These are phyloP conservation scores for Macropodus opercularis DNA, from an alignment of 2,797 vertebrate genomes.

Conservation along the genomic window DNA sequence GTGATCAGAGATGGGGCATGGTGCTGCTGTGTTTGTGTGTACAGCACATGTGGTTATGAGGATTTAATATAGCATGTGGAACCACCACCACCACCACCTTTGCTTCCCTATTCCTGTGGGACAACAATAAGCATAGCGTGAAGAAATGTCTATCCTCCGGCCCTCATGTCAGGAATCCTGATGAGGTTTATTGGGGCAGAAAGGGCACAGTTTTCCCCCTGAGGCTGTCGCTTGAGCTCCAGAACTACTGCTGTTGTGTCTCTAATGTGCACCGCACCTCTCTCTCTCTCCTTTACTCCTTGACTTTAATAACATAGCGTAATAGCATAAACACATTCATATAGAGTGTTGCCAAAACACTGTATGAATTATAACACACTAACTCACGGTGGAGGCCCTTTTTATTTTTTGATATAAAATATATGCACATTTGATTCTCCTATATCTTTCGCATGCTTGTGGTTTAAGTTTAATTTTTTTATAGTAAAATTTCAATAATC, in stretches of 20 bases:
- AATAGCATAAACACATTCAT: not conserved
- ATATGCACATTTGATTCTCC: too few species aligned
- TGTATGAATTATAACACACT: not conserved
- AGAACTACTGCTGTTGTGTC: conserved; percentile 70
- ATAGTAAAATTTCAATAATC: too few species aligned
- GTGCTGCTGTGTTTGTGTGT: conserved; percentile 17
- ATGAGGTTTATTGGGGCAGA: conserved; percentile 95
- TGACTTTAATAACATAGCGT: not conserved
- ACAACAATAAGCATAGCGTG: conserved; percentile 88
- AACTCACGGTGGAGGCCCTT: too few species aligned
- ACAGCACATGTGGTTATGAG: conserved; percentile 22
- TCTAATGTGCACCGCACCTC: conserved; percentile 43
- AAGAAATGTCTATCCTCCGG: conserved; percentile 89
- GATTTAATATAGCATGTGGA: conserved; percentile 38
- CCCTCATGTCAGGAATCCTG: conserved; percentile 82
- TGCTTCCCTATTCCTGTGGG: conserved; percentile 73
- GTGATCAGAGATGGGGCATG: conserved; percentile 20
- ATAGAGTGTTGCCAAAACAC: not conserved
- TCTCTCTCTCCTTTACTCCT: conserved; percentile 14
- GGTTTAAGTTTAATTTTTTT: too few species aligned
- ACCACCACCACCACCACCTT: conserved; percentile 56
- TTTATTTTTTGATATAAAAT: too few species aligned
- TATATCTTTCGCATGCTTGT: too few species aligned
- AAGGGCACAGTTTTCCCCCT: conserved; percentile 85
- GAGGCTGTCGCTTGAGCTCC: conserved; percentile 73